Evolutionary conservation across 1,140 invertebrate species (phyloP), one percentile per base, ranked within the genome.

Genomic region (Teleogryllus occipitalis): DNA sequence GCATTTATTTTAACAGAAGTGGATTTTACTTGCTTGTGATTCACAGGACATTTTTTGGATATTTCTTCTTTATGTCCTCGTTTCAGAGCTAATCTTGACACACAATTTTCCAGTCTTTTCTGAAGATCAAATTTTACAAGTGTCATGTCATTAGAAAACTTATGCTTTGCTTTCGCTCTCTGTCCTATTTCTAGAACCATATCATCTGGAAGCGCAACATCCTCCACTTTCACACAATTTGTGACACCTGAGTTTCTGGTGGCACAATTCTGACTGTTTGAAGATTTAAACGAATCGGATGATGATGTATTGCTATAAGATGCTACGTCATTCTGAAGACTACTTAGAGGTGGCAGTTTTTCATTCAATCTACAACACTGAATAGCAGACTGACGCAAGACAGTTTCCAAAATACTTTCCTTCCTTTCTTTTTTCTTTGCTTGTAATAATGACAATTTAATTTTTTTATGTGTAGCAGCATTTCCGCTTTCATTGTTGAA

Each of bases 101-200:
- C 79, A 80, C 82, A 82, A 78, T 80, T 82, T 82, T 82, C 82
- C 21, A 82, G 75, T 73, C 82, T 74, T 75, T 81, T 74, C 48
- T 82, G 82, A 15, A 82, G 73, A 80, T 82, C 81, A 75, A 80
- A 82, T 80, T 79, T 81, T 12, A 81, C 76, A 47, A 82, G 75
- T 8, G 81, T 77, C 39, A 80, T 54, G 77, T 81, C 78, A 47
- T 76, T 49, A 0, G 79, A 72, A n/a, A 76, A 27, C 8, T 54
- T 27, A 18, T 39, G 47, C 74, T 77, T 81, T 14, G 65, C 74
- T 74, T 77, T 80, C 47, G 78, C 76, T 49, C 48, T 48, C 47
- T 80, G 74, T 14, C 48, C 22, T 8, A 81, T 80, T 76, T 80
- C 79, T 22, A 80, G 21, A 14, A 80, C 49, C 72, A 80, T 77